Conservation (phyloP, 1,140 invertebrate species). For the Caenorhabditis briggsae region DNA sequence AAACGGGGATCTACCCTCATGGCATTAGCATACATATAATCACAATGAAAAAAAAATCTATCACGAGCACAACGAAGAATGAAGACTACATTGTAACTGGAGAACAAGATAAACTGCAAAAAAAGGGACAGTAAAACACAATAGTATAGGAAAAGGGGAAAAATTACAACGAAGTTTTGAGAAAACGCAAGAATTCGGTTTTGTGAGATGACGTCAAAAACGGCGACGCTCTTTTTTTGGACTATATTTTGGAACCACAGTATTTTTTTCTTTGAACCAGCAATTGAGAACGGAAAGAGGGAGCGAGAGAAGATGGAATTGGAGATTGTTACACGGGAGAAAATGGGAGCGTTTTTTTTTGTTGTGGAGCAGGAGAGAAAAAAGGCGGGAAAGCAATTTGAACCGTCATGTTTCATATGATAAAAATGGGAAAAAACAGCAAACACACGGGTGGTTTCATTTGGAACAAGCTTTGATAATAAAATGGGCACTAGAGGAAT, state of each 20-base stretch:
- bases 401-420: constrained; percentile 50
- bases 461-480: not conserved
- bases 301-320: not conserved
- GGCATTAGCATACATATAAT: constrained; percentile 21
- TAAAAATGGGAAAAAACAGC: not conserved
- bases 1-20: not conserved
- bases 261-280: constrained; percentile 39
- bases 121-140: not conserved
- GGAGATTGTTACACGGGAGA: constrained; percentile 11
- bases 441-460: constrained; percentile 5
- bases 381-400: constrained; percentile 50
- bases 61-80: constrained; percentile 17
- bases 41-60: constrained; percentile 3
- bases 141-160: not conserved
- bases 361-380: not conserved
- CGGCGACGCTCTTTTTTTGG: not conserved
- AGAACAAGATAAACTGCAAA: constrained; percentile 4
- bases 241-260: constrained; percentile 25
- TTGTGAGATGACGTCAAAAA: not conserved
- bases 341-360: not conserved
- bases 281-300: constrained; percentile 46
- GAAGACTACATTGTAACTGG: constrained; percentile 37
- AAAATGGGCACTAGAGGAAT: not conserved
- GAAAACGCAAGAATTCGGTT: not conserved
- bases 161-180: constrained; percentile 14